Percentiles rank a stretch among this genome's conserved stretches.
Evolutionary conservation across 2,888 invertebrate species (phyloP).

Genomic region (Drepana falcataria): DNA sequence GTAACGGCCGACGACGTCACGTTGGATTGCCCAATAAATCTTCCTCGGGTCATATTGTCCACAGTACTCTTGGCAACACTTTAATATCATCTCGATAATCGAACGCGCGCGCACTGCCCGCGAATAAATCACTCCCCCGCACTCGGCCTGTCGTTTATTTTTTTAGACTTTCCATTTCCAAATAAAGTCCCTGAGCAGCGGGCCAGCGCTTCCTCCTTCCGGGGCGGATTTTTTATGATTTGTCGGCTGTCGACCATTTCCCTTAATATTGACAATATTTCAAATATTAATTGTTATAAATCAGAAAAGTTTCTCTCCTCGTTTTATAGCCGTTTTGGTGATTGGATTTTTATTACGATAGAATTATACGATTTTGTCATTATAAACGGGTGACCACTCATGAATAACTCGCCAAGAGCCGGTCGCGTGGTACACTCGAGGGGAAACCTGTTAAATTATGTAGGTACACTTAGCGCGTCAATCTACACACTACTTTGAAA

Average conservation of each 20-base stretch:
- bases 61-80: slow-evolving; percentile 75
- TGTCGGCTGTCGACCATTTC: slow-evolving; percentile 75
- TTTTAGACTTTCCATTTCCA: slow-evolving; percentile 78
- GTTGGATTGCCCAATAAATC: slow-evolving; percentile 75
- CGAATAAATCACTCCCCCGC: slow-evolving; percentile 72
- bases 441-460: slow-evolving; percentile 73
- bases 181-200: slow-evolving; percentile 75
- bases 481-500: slow-evolving; percentile 73
- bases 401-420: slow-evolving; percentile 37
- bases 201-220: slow-evolving; percentile 76
- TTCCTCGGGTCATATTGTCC: slow-evolving; percentile 78
- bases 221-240: slow-evolving; percentile 73
- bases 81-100: slow-evolving; percentile 78
- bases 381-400: slow-evolving; percentile 22
- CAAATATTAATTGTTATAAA: slow-evolving; percentile 79
- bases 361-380: slow-evolving; percentile 47
- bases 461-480: slow-evolving; percentile 75
- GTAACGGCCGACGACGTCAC: slow-evolving; percentile 73
- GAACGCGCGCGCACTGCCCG: slow-evolving; percentile 63
- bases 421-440: slow-evolving; percentile 47
- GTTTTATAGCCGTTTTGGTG: slow-evolving; percentile 56
- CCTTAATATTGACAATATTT: slow-evolving; percentile 78
- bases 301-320: slow-evolving; percentile 64
- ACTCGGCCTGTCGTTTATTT: slow-evolving; percentile 69
- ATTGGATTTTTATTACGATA: slow-evolving; percentile 63